A percentile compares a stretch with the other conserved stretches of the same genome.
phyloP scores from a whole-genome alignment of 2,113 vertebrate genomes.

The Rousettus leschenaultii region DNA sequence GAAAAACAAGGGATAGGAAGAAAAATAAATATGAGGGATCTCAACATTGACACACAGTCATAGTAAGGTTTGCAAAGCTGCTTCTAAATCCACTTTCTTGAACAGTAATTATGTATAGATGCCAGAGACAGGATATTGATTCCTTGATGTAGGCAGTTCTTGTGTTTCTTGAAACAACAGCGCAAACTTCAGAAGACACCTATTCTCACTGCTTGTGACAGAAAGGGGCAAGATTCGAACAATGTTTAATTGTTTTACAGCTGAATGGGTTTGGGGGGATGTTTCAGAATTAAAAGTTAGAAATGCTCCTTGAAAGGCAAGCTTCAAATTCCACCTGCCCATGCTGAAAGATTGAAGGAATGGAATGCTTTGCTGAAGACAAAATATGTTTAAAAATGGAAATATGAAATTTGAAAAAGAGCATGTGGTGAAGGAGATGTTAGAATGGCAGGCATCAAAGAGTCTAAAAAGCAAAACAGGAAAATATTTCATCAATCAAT shows the following conservation, averaged over 20 bases:
- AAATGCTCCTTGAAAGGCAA: not conserved
- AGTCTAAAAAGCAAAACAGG: not conserved
- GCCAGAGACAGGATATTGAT: not conserved
- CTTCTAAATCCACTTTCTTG: not conserved
- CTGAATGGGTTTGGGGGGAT: not conserved
- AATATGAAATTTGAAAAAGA: not conserved
- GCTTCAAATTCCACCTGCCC: not conserved
- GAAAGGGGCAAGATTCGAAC: not conserved
- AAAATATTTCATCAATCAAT: not conserved
- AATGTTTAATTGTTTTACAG: not conserved
- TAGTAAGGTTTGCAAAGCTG: not conserved
- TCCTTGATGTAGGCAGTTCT: not conserved
- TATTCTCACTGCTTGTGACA: not conserved
- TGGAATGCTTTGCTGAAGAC: not conserved
- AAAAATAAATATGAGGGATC: not conserved
- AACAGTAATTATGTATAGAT: not conserved
- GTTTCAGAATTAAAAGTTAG: constrained; percentile 8
- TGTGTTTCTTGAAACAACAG: not conserved
- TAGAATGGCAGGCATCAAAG: not conserved
- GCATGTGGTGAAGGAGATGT: not conserved
- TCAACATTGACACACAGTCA: not conserved
- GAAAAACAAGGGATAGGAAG: not conserved
- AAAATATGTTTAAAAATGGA: not conserved
- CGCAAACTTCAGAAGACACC: not conserved
- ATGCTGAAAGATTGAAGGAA: not conserved